Conservation (phyloP, 2,797 vertebrate species). For the Petrocephalus schoutedeni region DNA sequence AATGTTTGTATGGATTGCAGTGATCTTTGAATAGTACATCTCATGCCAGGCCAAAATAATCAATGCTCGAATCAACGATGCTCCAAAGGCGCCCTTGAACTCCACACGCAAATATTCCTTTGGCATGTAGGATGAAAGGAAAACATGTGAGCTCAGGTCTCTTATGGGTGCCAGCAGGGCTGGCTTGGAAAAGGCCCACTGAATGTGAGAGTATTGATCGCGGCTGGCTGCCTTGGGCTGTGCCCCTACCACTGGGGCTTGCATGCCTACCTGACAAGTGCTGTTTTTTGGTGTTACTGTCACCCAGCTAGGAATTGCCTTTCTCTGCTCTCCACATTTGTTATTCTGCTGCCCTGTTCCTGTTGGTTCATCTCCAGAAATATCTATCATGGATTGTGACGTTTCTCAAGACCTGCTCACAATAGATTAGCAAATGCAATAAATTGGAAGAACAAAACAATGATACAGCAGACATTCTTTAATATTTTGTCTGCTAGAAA, state of each 20-base stretch:
- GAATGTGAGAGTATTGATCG: conserved; percentile 21
- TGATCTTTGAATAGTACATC: not conserved
- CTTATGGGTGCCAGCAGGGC: not conserved
- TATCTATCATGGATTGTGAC: not conserved
- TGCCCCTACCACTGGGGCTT: not conserved
- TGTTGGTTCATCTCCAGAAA: not conserved
- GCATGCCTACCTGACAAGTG: not conserved
- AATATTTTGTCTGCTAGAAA: not conserved
- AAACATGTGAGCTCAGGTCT: conserved; percentile 10
- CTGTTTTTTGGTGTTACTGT: not conserved
- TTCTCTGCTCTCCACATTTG: conserved; percentile 38
- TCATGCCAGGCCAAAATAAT: conserved; percentile 4
- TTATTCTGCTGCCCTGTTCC: not conserved
- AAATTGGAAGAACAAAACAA: not conserved
- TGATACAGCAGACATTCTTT: not conserved
- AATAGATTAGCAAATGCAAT: not conserved
- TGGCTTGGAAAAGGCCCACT: not conserved
- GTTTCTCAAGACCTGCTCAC: not conserved
- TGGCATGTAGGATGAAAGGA: not conserved
- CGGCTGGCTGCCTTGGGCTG: not conserved
- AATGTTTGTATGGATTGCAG: not conserved
- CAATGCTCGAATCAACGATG: not conserved
- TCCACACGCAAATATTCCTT: conserved; percentile 4
- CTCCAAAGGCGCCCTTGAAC: not conserved
- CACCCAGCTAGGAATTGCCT: conserved; percentile 30